These are phyloP conservation scores for Chromobotia macracanthus DNA, from an alignment of 2,797 vertebrate genomes.

Conservation along the genomic window DNA sequence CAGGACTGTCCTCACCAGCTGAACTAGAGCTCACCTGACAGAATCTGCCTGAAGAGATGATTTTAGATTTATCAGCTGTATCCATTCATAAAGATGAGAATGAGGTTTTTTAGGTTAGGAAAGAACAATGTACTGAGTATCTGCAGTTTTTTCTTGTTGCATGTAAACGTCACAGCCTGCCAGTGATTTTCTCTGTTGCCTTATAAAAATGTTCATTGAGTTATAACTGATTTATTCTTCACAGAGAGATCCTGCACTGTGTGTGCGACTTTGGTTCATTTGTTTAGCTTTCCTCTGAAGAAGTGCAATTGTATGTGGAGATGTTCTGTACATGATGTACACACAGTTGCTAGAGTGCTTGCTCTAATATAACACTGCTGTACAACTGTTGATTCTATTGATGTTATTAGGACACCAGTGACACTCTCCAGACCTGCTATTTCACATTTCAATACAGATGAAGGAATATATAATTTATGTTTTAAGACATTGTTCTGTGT, in stretches of 20 bases:
- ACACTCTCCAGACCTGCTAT: constrained; percentile 2
- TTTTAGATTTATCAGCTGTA: background rate
- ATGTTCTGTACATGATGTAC: constrained; percentile 80
- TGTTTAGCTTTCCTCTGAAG: no score
- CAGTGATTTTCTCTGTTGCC: constrained; percentile 88
- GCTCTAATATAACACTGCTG: constrained; percentile 56
- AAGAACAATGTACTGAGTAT: constrained; percentile 27
- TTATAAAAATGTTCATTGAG: constrained; percentile 69
- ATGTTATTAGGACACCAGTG: constrained; percentile 11
- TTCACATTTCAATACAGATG: constrained; percentile 19
- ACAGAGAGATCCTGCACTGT: constrained; percentile 68
- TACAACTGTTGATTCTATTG: background rate
- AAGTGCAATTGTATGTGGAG: constrained; percentile 85
- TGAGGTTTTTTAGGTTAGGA: constrained; percentile 1
- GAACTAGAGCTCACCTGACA: background rate
- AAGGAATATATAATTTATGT: constrained; percentile 38
- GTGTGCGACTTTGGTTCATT: no score
- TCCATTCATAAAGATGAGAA: background rate
- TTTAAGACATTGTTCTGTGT: constrained; percentile 43
- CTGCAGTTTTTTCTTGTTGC: constrained; percentile 73
- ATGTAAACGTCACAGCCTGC: constrained; percentile 81
- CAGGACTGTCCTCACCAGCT: background rate
- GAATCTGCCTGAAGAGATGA: constrained; percentile 9
- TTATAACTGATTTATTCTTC: no score
- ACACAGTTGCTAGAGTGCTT: no score